These are phyloP conservation scores for Passer domesticus DNA, from an alignment of 2,113 vertebrate species.

Conservation along the genomic window DNA sequence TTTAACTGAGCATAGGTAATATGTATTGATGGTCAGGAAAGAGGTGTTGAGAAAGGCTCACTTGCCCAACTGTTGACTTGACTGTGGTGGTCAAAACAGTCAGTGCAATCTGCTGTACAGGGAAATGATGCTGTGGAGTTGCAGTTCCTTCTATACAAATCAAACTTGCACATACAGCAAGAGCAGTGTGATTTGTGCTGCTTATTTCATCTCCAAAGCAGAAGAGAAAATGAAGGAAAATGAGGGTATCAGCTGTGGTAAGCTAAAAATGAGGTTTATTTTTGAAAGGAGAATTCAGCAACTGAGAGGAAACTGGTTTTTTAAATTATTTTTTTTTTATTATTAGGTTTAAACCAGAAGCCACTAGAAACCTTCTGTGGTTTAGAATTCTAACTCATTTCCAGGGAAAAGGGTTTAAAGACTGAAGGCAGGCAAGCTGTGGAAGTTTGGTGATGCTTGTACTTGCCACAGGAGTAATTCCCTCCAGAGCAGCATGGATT, in stretches of 20 bases:
- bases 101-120: background rate
- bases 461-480: background rate
- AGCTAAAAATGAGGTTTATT: background rate
- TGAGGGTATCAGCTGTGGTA: background rate
- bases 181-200: background rate
- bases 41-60: background rate
- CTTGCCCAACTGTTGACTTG: constrained; percentile 8
- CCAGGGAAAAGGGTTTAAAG: background rate
- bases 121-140: background rate
- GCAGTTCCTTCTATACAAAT: background rate
- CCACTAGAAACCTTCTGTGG: background rate
- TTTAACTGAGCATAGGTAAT: background rate
- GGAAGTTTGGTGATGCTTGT: constrained; percentile 4
- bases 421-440: background rate
- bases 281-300: background rate
- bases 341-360: background rate
- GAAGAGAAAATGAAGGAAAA: background rate
- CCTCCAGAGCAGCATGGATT: background rate
- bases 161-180: background rate
- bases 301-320: background rate
- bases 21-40: constrained; percentile 22
- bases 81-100: background rate
- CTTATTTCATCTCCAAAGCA: background rate
- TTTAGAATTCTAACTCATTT: background rate
- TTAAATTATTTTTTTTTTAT: background rate